Conservation (phyloP, 2,888 invertebrate species). For the Epinotia ramella region DNA sequence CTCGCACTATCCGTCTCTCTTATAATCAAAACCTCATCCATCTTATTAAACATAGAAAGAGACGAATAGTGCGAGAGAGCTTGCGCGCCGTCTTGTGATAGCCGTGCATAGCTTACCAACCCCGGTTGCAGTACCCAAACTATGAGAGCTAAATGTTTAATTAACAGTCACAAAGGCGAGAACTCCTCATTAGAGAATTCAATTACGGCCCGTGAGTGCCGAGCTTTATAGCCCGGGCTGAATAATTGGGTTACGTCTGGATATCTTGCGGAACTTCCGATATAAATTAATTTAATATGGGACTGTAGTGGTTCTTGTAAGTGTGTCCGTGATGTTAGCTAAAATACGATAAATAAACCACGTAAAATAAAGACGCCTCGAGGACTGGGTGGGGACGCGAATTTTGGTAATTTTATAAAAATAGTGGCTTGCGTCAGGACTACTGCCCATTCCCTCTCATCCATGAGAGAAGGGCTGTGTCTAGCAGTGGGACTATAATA, state of each 20-base stretch:
- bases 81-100: no score
- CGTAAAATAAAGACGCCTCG: not conserved
- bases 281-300: not conserved
- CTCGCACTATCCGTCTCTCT: no score
- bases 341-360: not conserved
- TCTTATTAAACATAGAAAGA: no score
- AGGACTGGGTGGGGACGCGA: not conserved
- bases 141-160: slow-evolving; percentile 31
- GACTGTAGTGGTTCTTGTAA: not conserved
- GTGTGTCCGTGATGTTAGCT: not conserved
- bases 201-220: slow-evolving; percentile 36
- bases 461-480: no score
- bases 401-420: no score
- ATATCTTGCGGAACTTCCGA: slow-evolving; percentile 18
- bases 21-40: no score
- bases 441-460: no score
- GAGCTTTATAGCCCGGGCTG: slow-evolving; percentile 19
- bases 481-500: no score
- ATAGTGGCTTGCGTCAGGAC: no score
- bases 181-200: slow-evolving; percentile 40
- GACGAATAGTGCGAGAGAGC: no score
- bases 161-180: slow-evolving; percentile 40
- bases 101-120: no score
- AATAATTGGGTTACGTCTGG: slow-evolving; percentile 33
- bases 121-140: slow-evolving; percentile 10